Evolutionary conservation across 1,140 invertebrate genomes (phyloP), one percentile per base, ranked within the genome.

Genomic region (Scaptomyza hsui): DNA sequence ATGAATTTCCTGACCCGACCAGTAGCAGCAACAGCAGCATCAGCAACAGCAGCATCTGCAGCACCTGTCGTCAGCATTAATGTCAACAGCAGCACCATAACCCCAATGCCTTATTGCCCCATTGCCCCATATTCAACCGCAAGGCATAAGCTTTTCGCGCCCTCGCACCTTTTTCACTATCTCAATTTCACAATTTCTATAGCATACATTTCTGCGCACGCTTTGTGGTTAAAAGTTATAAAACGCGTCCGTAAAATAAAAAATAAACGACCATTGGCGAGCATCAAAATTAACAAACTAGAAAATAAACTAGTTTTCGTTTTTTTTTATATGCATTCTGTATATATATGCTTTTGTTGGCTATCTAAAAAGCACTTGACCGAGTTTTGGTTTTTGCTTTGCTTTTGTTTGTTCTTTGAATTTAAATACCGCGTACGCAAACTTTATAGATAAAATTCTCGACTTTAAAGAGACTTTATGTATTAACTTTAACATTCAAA

Each of bases 211-310:
- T 45, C 45, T 48, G 81, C 64, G 35, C 32, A 12, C 41, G 35
- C 42, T 19, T 56, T 16, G 15, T 4, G 44, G 37, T 4, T 53
- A 44, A 47, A 51, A 67, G 48, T 45, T 45, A 47, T 60, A 53
- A 72, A 78, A 72, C 4, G 47, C 44, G 60, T 48, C 12, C 51
- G 56, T 73, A 56, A 63, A 75, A 48, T 67, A 44, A 32, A 56
- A 69, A 60, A 73, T 70, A 80, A 59, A 74, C 39, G 35, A 21
- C 16, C 19, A 9, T 42, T 42, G 35, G 21, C 18, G 24, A 29
- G 29, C 55, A 56, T 75, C 41, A 62, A 82, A 88, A 75, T 88
- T 88, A 82, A 82, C 69, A 88, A 82, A 78, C 74, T 68, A 75
- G 55, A 72, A 78, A 47, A 44, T 67, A 61, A 55, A 13, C 55